Conservation (phyloP, 2,113 vertebrate species). For the Seriola rivoliana region DNA sequence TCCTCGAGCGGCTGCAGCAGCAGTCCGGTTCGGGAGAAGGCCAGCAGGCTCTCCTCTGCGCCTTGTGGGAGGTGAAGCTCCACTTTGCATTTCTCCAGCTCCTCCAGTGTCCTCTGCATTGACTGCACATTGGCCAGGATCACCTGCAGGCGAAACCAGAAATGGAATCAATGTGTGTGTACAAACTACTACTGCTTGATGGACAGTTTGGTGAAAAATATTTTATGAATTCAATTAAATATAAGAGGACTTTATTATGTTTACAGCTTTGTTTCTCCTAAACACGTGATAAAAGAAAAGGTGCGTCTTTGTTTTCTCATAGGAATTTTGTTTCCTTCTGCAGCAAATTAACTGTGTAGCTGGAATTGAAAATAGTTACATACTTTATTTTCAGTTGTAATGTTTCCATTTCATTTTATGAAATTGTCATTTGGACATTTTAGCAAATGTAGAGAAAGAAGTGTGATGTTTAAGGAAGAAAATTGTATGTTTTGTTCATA, state of each 20-base stretch:
- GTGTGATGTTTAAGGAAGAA: too few species aligned
- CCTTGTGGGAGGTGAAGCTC: slow-evolving; percentile 82
- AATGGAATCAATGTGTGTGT: background rate
- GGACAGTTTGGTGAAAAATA: too few species aligned
- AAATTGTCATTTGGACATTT: background rate
- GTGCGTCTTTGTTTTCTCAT: background rate
- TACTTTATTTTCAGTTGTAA: background rate
- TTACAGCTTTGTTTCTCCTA: background rate
- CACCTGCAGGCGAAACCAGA: slow-evolving; percentile 81
- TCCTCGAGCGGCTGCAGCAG: slow-evolving; percentile 86
- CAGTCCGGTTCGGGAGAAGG: slow-evolving; percentile 85
- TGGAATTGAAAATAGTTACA: too few species aligned
- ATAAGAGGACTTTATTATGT: background rate
- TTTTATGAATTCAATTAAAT: too few species aligned
- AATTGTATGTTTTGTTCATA: too few species aligned
- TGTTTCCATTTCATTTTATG: background rate
- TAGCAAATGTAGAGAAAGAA: too few species aligned
- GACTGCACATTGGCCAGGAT: slow-evolving; percentile 89
- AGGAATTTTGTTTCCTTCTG: background rate
- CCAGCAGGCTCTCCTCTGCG: slow-evolving; percentile 81
- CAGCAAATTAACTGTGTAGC: too few species aligned
- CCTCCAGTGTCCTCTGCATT: slow-evolving; percentile 87
- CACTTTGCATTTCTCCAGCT: slow-evolving; percentile 86
- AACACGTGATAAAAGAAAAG: background rate
- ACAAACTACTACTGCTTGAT: background rate